Evolutionary conservation across 2,888 invertebrate species (phyloP), one percentile per base, ranked within the genome.

Genomic region (Cremastinae sp.): DNA sequence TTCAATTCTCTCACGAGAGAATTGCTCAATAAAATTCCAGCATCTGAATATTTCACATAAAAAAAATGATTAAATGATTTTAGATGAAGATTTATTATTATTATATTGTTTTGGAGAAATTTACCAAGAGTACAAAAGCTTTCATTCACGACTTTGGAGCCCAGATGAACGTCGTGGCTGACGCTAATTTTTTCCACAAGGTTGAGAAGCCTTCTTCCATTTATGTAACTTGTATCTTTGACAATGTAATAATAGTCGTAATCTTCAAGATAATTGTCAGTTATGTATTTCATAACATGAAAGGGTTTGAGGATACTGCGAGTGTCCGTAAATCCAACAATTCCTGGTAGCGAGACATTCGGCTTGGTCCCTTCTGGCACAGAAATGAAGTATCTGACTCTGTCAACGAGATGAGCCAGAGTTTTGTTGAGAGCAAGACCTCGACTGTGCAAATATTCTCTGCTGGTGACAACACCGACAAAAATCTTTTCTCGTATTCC

Each of bases 241-340:
- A 96, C 93, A 59, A 99, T 91, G 88, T 96, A 95, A 90, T 97
- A 98, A 91, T 96, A 98, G 90, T 98, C 97, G 90, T 95, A 98
- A 83, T 95, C 96, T 83, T 97, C 95, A 39, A 95, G 90, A 90
- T 95, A 97, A 88, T 96, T 96, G 83, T 97, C 97, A 0, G 94
- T 94, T 9, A 98, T 93, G 88, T 97, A 98, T 88, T 97, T 97
- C 51, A 98, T 91, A 16, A 96, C 94, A 87, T 97, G 96, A 89
- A 97, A 96, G 0, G 97, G 96, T 81, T 95, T 93, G 12, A 96
- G 91, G 88, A 94, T 93, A 88, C 90, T 93, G 82, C 91, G 93
- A 0, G 93, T 94, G 88, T 97, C 97, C 0, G 96, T 95, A 87
- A 98, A 97, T 0, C 96, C 96, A 0, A 98, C 96, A 64, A 97